phyloP scores from a whole-genome alignment of 2,797 vertebrate species.

The Sciurus carolinensis region DNA sequence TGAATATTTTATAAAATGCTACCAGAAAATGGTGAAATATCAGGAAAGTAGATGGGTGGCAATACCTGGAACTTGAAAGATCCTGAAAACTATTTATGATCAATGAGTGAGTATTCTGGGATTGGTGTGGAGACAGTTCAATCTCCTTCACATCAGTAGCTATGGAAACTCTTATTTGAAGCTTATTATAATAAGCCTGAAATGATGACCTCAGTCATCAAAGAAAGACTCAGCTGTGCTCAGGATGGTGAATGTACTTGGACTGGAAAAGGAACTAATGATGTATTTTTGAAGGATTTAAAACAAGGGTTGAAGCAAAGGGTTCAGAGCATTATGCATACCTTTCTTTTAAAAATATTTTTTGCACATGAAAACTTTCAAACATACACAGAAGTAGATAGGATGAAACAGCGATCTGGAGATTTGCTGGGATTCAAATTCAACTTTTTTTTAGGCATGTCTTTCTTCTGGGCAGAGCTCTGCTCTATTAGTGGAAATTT shows the following conservation, averaged over 20 bases:
- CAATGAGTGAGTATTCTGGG: slow-evolving; percentile 51
- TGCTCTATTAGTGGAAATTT: slow-evolving; percentile 25
- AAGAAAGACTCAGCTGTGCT: slow-evolving; percentile 60
- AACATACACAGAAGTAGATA: neutral
- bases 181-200: slow-evolving; percentile 71
- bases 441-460: neutral
- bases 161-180: slow-evolving; percentile 78
- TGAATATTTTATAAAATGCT: slow-evolving; percentile 31
- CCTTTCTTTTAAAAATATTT: neutral
- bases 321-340: slow-evolving; percentile 63
- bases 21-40: slow-evolving; percentile 54
- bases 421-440: neutral
- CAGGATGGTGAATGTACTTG: slow-evolving; percentile 28
- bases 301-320: slow-evolving; percentile 58
- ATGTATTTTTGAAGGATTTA: slow-evolving; percentile 49
- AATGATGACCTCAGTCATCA: slow-evolving; percentile 70
- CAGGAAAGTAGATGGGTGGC: slow-evolving; percentile 44
- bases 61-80: slow-evolving; percentile 53
- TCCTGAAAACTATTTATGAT: slow-evolving; percentile 59
- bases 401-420: neutral
- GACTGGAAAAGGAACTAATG: slow-evolving; percentile 46
- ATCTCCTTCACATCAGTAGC: slow-evolving; percentile 67
- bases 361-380: slow-evolving; percentile 38
- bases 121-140: slow-evolving; percentile 59
- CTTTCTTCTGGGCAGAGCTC: neutral